Base-by-base conservation (phyloP, 1,140 invertebrate genomes). In the Oncopodura yosiiana region DNA sequence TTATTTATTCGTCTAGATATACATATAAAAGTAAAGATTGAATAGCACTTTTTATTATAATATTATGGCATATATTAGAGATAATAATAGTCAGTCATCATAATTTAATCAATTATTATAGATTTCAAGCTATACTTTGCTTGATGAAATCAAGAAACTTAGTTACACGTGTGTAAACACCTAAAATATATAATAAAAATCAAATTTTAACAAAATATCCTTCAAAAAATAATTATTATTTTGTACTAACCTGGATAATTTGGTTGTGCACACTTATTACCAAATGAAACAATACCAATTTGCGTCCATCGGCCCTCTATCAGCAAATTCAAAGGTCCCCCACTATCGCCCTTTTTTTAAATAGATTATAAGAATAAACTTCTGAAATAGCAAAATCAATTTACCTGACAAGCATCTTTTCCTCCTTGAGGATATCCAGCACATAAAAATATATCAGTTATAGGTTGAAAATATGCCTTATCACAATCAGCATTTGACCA, bases 401-500 rank as follows among this genome's bases (percentile, higher is more conserved):
- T 66, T 69, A 86, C 86, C 76, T 93, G 90, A 69, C 90, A 94
- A 14, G 89, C 89, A 68, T 94, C 90, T 41, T 87, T 87, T 0
- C 89, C 89, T 2, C 90, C 90, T 65, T 90, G 81, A 5, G 83
- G 82, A 64, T 87, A 87, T 0, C 91, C 90, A 27, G 91, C 90
- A 66, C 91, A 94, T 1, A 94, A 71, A 70, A 94, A 94, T 56
- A 86, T 88, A 27, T 83, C 80, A 2, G 86, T 92, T 58, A 94
- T 94, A 4, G 86, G 86, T 66, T 94, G 90, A 70, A 89, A 90
- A 69, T 92, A 93, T 11, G 87, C 86, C 36, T 81, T 75, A 70
- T 93, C 84, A 66, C 90, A 91, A 62, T 94, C 88, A 56, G 86
- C 82, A 67, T 92, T 93, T 45, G 84, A 78, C 89, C 90, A 94